Conservation (phyloP, 2,797 vertebrate genomes). For the Pteropus rufus region DNA sequence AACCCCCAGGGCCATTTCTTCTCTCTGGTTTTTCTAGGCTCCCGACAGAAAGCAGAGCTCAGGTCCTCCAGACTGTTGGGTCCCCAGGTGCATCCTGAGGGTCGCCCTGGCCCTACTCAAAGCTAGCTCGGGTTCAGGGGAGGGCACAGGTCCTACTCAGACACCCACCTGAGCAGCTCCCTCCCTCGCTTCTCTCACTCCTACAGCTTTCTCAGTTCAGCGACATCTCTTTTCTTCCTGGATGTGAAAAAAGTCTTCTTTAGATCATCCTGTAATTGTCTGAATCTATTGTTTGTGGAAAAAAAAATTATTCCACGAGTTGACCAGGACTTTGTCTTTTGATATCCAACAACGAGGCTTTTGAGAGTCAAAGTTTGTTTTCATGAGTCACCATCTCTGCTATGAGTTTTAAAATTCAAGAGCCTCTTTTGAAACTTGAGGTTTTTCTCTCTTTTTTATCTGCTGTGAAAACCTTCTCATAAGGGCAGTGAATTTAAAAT, state of each 20-base stretch:
- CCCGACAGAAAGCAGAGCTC: not conserved
- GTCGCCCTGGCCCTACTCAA: accelerated
- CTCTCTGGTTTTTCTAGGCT: not conserved
- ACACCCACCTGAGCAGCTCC: not conserved
- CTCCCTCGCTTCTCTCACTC: not conserved
- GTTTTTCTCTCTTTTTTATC: not conserved
- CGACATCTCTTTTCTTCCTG: not conserved
- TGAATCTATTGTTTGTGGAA: not conserved
- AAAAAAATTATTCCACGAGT: not conserved
- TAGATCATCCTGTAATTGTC: not conserved
- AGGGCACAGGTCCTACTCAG: not conserved
- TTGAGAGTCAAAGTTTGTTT: not conserved
- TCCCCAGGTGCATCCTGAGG: not conserved
- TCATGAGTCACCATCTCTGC: not conserved
- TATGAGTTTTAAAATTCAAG: not conserved
- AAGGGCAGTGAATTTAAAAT: not conserved
- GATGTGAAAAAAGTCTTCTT: not conserved
- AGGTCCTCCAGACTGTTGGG: not conserved
- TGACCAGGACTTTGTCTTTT: not conserved
- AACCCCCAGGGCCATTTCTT: not conserved
- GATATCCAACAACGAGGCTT: not conserved
- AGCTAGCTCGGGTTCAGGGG: not conserved
- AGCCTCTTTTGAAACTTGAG: not conserved
- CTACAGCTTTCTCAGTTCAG: not conserved
- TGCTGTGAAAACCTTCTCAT: not conserved